Percentiles rank a stretch among this genome's conserved stretches.
Conservation (phyloP, 1,140 invertebrate species). For the Kradibia gibbosae region DNA sequence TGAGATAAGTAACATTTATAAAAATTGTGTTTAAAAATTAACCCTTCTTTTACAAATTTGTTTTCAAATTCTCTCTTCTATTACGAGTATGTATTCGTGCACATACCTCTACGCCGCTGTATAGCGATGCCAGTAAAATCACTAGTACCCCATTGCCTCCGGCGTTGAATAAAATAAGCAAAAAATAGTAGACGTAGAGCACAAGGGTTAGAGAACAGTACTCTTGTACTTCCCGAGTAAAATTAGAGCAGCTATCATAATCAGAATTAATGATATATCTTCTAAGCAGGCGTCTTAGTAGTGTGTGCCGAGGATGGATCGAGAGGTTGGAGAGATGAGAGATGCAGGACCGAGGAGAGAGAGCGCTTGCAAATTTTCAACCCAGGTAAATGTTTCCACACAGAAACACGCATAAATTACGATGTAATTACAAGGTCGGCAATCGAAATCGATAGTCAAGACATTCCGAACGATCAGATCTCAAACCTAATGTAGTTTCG, state of each 20-base stretch:
- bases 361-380: conserved; percentile 25
- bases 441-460: conserved; percentile 65
- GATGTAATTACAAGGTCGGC: conserved; percentile 69
- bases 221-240: conserved; percentile 38
- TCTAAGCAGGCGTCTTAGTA: too few species aligned
- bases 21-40: too few species aligned
- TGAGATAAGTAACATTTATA: too few species aligned
- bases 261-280: too few species aligned
- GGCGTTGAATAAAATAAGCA: conserved; percentile 14
- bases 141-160: conserved; percentile 5
- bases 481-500: conserved; percentile 26
- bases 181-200: neutral
- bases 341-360: conserved; percentile 19
- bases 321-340: neutral
- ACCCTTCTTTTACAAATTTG: too few species aligned
- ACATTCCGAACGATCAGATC: conserved; percentile 62
- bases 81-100: too few species aligned
- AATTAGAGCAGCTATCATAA: too few species aligned
- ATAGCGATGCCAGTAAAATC: too few species aligned
- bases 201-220: neutral
- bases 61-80: too few species aligned
- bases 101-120: too few species aligned
- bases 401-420: conserved; percentile 70
- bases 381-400: conserved; percentile 52
- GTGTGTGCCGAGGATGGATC: too few species aligned